Percentiles rank a stretch among this genome's conserved stretches.
phyloP scores from a whole-genome alignment of 2,797 vertebrate species.

The Betta splendens region DNA sequence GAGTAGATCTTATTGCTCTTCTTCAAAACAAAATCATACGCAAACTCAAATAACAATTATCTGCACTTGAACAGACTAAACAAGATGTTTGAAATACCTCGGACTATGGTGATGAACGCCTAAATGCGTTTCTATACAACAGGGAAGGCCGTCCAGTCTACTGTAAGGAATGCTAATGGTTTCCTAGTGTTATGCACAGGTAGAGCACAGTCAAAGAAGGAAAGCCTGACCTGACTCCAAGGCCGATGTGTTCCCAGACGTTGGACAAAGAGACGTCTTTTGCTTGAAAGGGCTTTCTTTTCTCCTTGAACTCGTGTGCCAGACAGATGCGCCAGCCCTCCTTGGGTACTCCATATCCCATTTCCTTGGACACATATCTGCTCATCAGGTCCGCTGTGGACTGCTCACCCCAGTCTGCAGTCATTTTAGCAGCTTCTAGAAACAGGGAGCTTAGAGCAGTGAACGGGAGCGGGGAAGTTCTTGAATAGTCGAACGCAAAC shows the following conservation, averaged over 20 bases:
- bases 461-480: background rate
- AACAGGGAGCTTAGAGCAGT: background rate
- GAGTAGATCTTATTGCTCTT: no score
- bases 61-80: background rate
- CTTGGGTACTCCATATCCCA: slow-evolving; percentile 82
- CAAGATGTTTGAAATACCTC: background rate
- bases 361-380: slow-evolving; percentile 83
- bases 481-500: background rate
- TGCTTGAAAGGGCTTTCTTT: slow-evolving; percentile 90
- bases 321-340: slow-evolving; percentile 94
- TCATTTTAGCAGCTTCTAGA: slow-evolving; percentile 38
- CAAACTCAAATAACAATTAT: background rate
- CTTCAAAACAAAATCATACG: background rate
- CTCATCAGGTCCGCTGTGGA: slow-evolving; percentile 84
- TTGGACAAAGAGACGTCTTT: slow-evolving; percentile 86
- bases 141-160: background rate
- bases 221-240: slow-evolving; percentile 86
- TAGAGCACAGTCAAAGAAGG: no score
- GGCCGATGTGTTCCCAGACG: slow-evolving; percentile 84
- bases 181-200: background rate
- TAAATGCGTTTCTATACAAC: background rate
- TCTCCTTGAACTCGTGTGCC: slow-evolving; percentile 92
- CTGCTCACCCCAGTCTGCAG: slow-evolving; percentile 73
- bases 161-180: background rate
- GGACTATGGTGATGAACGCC: no score